Evolutionary conservation across 1,140 invertebrate species (phyloP).

Genomic region (Belonocnema kinseyi): DNA sequence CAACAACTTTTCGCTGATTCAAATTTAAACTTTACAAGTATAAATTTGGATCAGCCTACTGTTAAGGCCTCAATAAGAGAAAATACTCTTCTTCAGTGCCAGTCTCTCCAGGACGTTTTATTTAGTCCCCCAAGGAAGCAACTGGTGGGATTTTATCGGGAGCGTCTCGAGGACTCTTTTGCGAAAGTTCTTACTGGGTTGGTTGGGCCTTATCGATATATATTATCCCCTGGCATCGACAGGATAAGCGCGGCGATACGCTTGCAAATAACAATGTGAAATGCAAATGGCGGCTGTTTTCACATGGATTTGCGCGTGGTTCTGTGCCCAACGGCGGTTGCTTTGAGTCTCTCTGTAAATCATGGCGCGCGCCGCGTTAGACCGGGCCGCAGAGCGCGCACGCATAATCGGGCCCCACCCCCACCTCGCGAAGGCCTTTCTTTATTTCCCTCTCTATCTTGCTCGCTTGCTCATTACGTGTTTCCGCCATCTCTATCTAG

Average conservation of each 20-base stretch:
- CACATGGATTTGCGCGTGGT: slow-evolving; percentile 39
- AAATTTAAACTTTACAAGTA: too few relatives aligned
- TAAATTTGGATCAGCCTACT: too few relatives aligned
- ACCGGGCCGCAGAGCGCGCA: slow-evolving; percentile 2
- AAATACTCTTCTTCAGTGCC: too few relatives aligned
- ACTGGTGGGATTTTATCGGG: too few relatives aligned
- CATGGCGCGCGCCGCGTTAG: slow-evolving; percentile 33
- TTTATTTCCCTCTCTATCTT: background rate
- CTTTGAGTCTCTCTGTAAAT: slow-evolving; percentile 44
- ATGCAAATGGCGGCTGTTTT: slow-evolving; percentile 43
- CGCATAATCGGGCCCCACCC: slow-evolving; percentile 16
- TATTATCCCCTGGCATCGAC: slow-evolving; percentile 24
- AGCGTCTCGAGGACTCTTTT: background rate
- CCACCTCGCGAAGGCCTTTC: background rate
- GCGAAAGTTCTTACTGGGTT: background rate
- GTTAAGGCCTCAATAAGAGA: too few relatives aligned
- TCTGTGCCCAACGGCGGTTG: slow-evolving; percentile 38
- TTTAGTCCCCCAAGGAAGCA: too few relatives aligned
- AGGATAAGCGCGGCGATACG: slow-evolving; percentile 18
- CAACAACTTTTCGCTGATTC: too few relatives aligned
- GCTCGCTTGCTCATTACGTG: background rate
- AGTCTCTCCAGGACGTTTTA: too few relatives aligned
- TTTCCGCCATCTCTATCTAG: too few relatives aligned
- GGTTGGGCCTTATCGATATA: slow-evolving; percentile 3
- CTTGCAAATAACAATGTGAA: slow-evolving; percentile 44